phyloP scores from a whole-genome alignment of 2,888 invertebrate species.

The Eumerus sabulonum region DNA sequence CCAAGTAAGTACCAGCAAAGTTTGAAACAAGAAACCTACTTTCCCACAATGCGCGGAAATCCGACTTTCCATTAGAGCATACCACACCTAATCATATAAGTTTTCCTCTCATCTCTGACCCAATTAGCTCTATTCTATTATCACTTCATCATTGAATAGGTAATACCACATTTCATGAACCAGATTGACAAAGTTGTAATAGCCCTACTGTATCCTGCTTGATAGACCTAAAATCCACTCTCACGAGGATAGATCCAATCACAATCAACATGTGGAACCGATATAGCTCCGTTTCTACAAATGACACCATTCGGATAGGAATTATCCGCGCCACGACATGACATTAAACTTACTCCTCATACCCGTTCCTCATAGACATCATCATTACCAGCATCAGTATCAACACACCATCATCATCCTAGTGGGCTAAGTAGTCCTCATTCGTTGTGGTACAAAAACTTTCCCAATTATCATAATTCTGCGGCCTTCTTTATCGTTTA shows the following conservation, averaged over 20 bases:
- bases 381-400: no score
- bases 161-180: conserved; percentile 28
- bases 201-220: conserved; percentile 18
- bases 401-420: no score
- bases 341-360: conserved; percentile 43
- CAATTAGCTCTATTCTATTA: no score
- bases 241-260: conserved; percentile 3
- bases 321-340: conserved; percentile 53
- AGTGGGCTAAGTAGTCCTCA: not conserved
- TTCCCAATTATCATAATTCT: conserved; percentile 69
- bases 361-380: no score
- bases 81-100: no score
- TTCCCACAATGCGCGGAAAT: no score
- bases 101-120: no score
- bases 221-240: conserved; percentile 22
- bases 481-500: conserved; percentile 69
- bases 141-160: conserved; percentile 21
- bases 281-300: conserved; percentile 56
- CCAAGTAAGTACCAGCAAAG: no score
- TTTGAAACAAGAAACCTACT: no score
- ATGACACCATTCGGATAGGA: conserved; percentile 5
- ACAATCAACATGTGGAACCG: conserved; percentile 64
- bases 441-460: conserved; percentile 54
- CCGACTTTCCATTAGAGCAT: no score
- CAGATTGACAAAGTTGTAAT: conserved; percentile 54